Evolutionary conservation across 2,888 invertebrate species (phyloP).

Genomic region (Drosophila parthenogenetica): DNA sequence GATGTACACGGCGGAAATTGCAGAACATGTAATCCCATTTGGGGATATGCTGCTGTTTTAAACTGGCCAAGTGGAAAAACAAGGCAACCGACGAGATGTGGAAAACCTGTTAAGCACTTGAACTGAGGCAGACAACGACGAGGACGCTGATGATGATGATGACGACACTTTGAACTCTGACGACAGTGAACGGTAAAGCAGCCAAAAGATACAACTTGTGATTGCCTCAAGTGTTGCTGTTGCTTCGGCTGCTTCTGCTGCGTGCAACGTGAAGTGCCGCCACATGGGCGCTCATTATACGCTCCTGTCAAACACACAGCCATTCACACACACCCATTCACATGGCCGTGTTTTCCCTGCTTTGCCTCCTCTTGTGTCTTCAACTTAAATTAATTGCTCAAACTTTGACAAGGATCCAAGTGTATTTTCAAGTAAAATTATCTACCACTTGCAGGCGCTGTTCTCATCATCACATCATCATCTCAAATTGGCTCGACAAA

Average conservation of each 20-base stretch:
- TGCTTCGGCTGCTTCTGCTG: too few species aligned
- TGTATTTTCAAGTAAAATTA: slow-evolving; percentile 46
- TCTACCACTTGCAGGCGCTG: slow-evolving; percentile 60
- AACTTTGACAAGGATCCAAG: slow-evolving; percentile 42
- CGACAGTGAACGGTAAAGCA: slow-evolving; percentile 5
- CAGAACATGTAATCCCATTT: slow-evolving; percentile 59
- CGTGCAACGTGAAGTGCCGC: slow-evolving; percentile 14
- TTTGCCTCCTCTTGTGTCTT: slow-evolving; percentile 16
- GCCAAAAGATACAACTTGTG: slow-evolving; percentile 11
- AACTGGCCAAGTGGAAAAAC: slow-evolving; percentile 48
- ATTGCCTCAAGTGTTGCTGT: slow-evolving; percentile 43
- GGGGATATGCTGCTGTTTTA: slow-evolving; percentile 25
- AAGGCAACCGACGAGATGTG: slow-evolving; percentile 11
- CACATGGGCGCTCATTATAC: slow-evolving; percentile 50
- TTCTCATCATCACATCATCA: slow-evolving; percentile 7
- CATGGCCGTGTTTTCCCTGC: neutral
- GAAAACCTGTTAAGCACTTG: slow-evolving; percentile 38
- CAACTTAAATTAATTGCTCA: slow-evolving; percentile 49
- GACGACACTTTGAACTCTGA: slow-evolving; percentile 30
- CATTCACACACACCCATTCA: neutral
- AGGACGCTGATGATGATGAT: neutral
- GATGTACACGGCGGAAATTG: slow-evolving; percentile 46
- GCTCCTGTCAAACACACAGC: slow-evolving; percentile 1
- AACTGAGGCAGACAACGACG: slow-evolving; percentile 9
- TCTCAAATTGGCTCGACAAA: slow-evolving; percentile 5